These are phyloP conservation scores for Dasyurus viverrinus DNA, from an alignment of 2,113 vertebrate species.

Conservation along the genomic window DNA sequence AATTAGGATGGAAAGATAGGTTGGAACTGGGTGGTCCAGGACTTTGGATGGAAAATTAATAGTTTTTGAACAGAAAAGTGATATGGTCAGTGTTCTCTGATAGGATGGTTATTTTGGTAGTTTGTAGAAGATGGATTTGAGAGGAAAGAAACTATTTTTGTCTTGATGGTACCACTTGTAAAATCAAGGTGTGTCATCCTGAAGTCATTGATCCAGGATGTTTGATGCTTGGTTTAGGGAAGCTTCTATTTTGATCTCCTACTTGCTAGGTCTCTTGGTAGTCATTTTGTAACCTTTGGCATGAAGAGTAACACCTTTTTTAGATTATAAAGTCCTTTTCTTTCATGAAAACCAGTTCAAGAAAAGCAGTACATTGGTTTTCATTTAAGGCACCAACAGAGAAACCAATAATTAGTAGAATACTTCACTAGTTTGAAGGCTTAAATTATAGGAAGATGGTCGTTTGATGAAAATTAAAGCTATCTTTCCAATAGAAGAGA, in stretches of 20 bases:
- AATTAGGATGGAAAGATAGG: background rate
- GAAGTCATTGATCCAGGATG: background rate
- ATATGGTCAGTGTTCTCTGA: background rate
- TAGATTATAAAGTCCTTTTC: background rate
- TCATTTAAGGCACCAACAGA: background rate
- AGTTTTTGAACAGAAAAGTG: background rate
- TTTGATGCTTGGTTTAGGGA: background rate
- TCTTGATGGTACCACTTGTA: background rate
- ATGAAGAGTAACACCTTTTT: background rate
- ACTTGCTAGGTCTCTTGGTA: no score
- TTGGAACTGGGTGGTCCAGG: background rate
- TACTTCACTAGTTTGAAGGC: background rate
- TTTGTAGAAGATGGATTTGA: background rate
- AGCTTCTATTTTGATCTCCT: background rate
- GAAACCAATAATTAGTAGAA: background rate
- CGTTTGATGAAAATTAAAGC: background rate
- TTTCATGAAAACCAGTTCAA: background rate
- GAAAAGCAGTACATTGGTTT: background rate
- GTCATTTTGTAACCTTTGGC: background rate
- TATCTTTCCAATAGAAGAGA: background rate
- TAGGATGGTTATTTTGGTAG: background rate
- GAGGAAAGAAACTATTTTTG: conserved; percentile 55
- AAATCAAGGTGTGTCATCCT: background rate
- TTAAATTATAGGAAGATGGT: background rate
- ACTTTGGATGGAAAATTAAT: background rate